phyloP scores from a whole-genome alignment of 2,113 vertebrate species.

The Rhinoderma darwinii region DNA sequence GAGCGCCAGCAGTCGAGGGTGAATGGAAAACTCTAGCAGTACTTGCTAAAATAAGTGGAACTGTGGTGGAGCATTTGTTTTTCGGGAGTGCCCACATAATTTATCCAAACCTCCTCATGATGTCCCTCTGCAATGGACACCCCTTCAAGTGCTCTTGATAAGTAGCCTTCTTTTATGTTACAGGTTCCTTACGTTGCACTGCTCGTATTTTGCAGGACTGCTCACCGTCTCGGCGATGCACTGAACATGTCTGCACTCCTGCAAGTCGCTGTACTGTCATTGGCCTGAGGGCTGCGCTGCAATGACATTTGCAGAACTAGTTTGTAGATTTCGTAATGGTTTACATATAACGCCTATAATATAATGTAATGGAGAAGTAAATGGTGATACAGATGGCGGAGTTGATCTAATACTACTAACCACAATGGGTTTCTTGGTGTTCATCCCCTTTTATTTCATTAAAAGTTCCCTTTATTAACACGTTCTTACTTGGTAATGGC shows the following conservation, averaged over 20 bases:
- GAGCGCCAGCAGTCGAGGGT: constrained; percentile 75
- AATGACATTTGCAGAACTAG: background rate
- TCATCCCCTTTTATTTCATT: background rate
- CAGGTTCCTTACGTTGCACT: constrained; percentile 38
- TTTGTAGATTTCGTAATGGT: background rate
- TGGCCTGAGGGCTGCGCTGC: background rate
- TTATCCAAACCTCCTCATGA: background rate
- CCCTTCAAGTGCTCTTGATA: constrained; percentile 20
- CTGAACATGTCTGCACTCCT: background rate
- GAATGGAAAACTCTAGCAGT: constrained; percentile 64
- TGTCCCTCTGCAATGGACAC: background rate
- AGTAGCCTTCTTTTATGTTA: constrained; percentile 35
- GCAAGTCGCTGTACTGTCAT: background rate
- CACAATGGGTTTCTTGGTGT: background rate
- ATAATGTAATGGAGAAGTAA: background rate
- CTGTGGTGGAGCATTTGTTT: background rate
- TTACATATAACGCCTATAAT: background rate
- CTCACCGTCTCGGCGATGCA: background rate
- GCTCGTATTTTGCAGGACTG: constrained; percentile 32
- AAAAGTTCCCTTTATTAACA: background rate
- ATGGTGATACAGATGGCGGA: background rate
- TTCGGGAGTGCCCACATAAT: background rate
- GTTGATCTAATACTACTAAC: background rate
- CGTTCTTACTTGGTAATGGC: no score
- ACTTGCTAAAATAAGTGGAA: background rate